Percentiles rank a stretch among this genome's conserved stretches.
phyloP scores from a whole-genome alignment of 2,888 invertebrate genomes.

The Pheosia tremula region DNA sequence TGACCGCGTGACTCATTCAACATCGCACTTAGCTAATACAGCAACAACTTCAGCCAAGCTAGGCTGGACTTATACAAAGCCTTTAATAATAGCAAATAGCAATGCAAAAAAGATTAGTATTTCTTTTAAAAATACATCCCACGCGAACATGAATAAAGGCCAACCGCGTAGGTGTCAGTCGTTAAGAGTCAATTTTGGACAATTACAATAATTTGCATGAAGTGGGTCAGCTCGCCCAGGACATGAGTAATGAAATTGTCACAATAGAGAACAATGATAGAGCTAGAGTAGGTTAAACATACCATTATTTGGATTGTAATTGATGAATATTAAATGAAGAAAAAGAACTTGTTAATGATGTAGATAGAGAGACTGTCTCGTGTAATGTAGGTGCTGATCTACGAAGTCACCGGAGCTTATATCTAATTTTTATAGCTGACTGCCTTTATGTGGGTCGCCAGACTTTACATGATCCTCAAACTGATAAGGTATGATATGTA shows the following conservation, averaged over 20 bases:
- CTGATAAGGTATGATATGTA: too few relatives aligned
- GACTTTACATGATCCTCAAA: too few relatives aligned
- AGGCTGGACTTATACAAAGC: neutral
- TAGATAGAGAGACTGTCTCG: neutral
- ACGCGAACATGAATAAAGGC: slow-evolving; percentile 38
- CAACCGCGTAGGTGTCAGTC: slow-evolving; percentile 33
- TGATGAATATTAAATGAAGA: slow-evolving; percentile 12
- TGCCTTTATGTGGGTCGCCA: too few relatives aligned
- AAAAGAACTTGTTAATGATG: neutral
- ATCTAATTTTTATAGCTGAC: too few relatives aligned
- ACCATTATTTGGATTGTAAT: slow-evolving; percentile 24
- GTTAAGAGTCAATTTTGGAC: slow-evolving; percentile 54
- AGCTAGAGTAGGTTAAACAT: slow-evolving; percentile 33
- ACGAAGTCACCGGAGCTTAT: too few relatives aligned
- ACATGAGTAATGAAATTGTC: slow-evolving; percentile 50
- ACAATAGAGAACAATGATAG: slow-evolving; percentile 41
- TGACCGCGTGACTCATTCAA: neutral
- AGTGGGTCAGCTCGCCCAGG: slow-evolving; percentile 59
- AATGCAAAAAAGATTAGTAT: slow-evolving; percentile 8
- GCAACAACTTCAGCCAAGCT: neutral
- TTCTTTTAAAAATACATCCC: slow-evolving; percentile 37
- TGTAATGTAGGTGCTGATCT: neutral
- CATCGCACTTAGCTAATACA: neutral
- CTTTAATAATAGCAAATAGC: slow-evolving; percentile 10
- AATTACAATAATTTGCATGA: slow-evolving; percentile 57